A percentile compares a stretch with the other conserved stretches of the same genome.
phyloP scores from a whole-genome alignment of 1,140 invertebrate species.

The Plutomurus gul region DNA sequence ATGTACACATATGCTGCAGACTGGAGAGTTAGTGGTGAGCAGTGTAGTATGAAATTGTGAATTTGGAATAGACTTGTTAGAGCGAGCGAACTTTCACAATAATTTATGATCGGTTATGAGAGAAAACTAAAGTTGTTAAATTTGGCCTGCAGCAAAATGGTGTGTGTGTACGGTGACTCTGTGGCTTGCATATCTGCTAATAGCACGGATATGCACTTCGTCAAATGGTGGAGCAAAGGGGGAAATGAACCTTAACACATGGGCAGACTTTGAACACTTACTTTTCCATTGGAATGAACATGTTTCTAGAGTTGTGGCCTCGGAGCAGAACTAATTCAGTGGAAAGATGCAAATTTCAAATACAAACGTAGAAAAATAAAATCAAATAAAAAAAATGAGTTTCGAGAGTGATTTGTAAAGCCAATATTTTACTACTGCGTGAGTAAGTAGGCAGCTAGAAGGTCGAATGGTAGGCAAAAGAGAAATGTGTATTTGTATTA shows the following conservation, averaged over 20 bases:
- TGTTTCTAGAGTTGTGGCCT: no score
- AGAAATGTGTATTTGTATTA: constrained; percentile 1
- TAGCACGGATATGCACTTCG: no score
- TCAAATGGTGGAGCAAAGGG: no score
- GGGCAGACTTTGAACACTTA: no score
- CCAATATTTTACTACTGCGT: background rate
- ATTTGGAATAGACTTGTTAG: no score
- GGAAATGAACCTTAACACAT: no score
- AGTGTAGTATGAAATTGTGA: no score
- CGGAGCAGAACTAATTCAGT: no score
- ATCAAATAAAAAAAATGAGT: background rate
- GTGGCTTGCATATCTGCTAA: no score
- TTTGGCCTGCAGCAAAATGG: background rate
- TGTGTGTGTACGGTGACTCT: background rate
- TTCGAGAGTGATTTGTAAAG: background rate
- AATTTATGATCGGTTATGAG: constrained; percentile 17
- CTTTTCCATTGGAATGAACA: no score
- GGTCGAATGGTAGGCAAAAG: background rate
- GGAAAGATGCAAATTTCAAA: background rate
- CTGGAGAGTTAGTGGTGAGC: no score
- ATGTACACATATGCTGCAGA: background rate
- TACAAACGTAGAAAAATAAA: background rate
- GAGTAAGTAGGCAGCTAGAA: no score
- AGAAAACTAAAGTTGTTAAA: background rate
- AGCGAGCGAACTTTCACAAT: background rate